Evolutionary conservation across 2,888 invertebrate genomes (phyloP), one percentile per base, ranked within the genome.

Genomic region (Eupithecia exiguata): DNA sequence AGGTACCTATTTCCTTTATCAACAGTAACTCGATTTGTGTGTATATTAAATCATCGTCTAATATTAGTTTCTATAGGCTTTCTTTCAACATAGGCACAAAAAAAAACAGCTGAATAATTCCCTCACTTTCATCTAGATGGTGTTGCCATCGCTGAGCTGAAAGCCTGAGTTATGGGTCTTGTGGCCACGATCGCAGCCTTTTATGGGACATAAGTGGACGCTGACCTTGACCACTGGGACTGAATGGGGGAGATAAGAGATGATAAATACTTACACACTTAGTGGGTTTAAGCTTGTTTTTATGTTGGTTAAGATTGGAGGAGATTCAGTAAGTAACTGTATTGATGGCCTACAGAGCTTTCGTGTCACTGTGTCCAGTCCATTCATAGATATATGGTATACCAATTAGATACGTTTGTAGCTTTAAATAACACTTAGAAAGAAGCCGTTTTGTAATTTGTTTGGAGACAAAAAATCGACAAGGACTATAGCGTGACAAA

Each of bases 101-200:
- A 35, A 25, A 38, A 73, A 70, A 70, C 70, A 62, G 76, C 53
- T 25, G 49, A 77, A 75, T 76, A 74, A 77, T 74, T 77, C 74
- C 74, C 71, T 75, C 74, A 74, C 80, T 80, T 66, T 77, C 77
- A 71, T 71, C 77, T 79, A 79, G 77, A 46, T 75, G 77, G 70
- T 74, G 74, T 68, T 70, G 21, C 49, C 77, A 68, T 43, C 71
- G 77, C 76, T 71, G 53, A 72, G 63, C 77, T 76, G 78, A 74
- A 77, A 79, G 79, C 79, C 72, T 79, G 79, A 80, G 75, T 79
- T 80, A 80, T 80, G 71, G 72, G 66, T 77, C 61, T 35, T 66
- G 72, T 25, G 75, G 40, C 71, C 43, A 77, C 68, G 62, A 74
- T 74, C 12, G n/a, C 66, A 40, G 46, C n/a, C 36, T 70, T 63